Evolutionary conservation across 2,888 invertebrate species (phyloP).

Genomic region (Agrochola macilenta): DNA sequence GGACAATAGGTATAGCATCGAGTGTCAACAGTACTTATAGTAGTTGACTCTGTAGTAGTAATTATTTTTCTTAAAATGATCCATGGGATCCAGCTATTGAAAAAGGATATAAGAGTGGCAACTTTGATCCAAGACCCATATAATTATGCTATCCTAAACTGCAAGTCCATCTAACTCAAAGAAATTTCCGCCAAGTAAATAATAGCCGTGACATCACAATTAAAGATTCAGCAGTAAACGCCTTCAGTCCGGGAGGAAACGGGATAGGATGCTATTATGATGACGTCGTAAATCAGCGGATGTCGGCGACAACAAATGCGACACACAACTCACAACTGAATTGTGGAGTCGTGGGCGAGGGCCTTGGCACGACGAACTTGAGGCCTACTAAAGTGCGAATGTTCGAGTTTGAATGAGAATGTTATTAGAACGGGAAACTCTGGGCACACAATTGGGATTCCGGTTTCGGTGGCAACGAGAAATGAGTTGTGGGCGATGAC

Average conservation of each 20-base stretch:
- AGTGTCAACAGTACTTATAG: neutral
- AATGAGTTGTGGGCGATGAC: neutral
- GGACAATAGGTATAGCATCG: neutral
- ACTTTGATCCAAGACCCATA: slow-evolving; percentile 1
- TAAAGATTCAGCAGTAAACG: slow-evolving; percentile 76
- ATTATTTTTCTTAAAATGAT: neutral
- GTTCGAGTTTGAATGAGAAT: slow-evolving; percentile 5
- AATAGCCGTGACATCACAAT: slow-evolving; percentile 52
- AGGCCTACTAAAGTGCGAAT: slow-evolving; percentile 56
- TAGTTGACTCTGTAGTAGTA: no score
- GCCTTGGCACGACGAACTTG: slow-evolving; percentile 68
- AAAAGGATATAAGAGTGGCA: neutral
- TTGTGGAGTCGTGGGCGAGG: slow-evolving; percentile 72
- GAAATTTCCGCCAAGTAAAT: slow-evolving; percentile 36
- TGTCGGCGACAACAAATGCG: slow-evolving; percentile 87
- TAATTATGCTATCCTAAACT: slow-evolving; percentile 12
- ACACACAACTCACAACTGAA: slow-evolving; percentile 69
- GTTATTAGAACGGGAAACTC: slow-evolving; percentile 12
- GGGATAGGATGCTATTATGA: slow-evolving; percentile 76
- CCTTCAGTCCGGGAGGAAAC: slow-evolving; percentile 78
- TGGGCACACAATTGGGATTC: neutral
- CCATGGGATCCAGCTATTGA: neutral
- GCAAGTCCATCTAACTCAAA: slow-evolving; percentile 15
- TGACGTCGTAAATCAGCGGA: slow-evolving; percentile 83
- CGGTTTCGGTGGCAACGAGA: neutral